Percentiles rank a stretch among this genome's conserved stretches.
Conservation (phyloP, 1,140 invertebrate genomes). For the Ceratitis capitata region DNA sequence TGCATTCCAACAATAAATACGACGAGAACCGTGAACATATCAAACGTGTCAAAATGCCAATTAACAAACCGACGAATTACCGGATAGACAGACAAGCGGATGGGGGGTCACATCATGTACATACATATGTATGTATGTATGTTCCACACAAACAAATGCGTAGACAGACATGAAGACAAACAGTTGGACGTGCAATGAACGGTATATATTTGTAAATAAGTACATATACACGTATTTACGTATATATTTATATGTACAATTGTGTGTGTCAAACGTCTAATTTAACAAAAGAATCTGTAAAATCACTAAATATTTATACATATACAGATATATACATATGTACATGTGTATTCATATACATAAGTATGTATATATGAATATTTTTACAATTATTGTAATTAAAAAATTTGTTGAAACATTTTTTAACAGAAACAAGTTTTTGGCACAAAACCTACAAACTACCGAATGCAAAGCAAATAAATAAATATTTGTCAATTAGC, state of each 20-base stretch:
- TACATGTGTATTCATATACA: neutral
- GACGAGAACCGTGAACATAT: slow-evolving; percentile 6
- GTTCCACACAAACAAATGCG: neutral
- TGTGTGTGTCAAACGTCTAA: neutral
- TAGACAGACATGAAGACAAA: neutral
- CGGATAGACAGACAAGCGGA: neutral
- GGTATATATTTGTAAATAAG: no score
- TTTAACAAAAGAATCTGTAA: neutral
- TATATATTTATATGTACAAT: neutral
- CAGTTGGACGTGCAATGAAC: neutral
- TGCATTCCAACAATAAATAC: neutral
- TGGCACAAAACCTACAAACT: neutral
- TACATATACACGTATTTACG: neutral
- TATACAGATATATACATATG: neutral
- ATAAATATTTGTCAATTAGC: neutral
- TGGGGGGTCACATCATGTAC: neutral
- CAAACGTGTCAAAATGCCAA: slow-evolving; percentile 36
- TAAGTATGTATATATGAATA: neutral
- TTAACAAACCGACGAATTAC: slow-evolving; percentile 16
- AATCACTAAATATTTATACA: neutral
- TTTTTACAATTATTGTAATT: neutral
- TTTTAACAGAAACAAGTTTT: neutral
- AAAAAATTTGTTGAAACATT: neutral
- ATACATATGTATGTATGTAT: neutral
- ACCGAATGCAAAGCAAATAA: neutral